These are phyloP conservation scores for Tragelaphus oryx DNA, from an alignment of 2,797 vertebrate genomes.

Conservation along the genomic window DNA sequence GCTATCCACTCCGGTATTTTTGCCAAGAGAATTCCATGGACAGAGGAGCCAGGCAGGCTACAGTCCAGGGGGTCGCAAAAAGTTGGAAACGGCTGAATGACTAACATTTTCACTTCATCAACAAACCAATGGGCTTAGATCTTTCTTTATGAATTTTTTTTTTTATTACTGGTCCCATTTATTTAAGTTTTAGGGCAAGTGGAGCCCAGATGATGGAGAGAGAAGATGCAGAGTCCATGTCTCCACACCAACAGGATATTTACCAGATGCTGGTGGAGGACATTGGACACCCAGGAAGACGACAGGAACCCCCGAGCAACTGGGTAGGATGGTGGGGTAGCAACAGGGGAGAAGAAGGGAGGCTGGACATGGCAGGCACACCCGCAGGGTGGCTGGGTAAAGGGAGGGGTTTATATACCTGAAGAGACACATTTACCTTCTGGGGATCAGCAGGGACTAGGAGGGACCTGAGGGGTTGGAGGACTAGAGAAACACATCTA, in stretches of 20 bases:
- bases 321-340: background rate
- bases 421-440: background rate
- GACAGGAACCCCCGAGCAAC: background rate
- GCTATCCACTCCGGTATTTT: background rate
- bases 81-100: background rate
- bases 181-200: background rate
- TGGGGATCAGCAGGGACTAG: background rate
- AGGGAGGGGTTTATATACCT: background rate
- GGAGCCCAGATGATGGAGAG: background rate
- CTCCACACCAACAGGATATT: background rate
- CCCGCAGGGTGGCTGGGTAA: fast-evolving
- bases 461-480: background rate
- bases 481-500: background rate
- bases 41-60: background rate
- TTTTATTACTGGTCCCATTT: background rate
- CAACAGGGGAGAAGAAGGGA: fast-evolving
- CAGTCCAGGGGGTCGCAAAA: background rate
- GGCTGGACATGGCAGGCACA: background rate
- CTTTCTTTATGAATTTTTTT: background rate
- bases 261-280: background rate
- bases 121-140: background rate
- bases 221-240: background rate
- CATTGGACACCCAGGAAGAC: background rate
- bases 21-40: background rate
- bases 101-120: background rate